phyloP scores from a whole-genome alignment of 1,140 invertebrate genomes.

The Wiebesia pumilae region DNA sequence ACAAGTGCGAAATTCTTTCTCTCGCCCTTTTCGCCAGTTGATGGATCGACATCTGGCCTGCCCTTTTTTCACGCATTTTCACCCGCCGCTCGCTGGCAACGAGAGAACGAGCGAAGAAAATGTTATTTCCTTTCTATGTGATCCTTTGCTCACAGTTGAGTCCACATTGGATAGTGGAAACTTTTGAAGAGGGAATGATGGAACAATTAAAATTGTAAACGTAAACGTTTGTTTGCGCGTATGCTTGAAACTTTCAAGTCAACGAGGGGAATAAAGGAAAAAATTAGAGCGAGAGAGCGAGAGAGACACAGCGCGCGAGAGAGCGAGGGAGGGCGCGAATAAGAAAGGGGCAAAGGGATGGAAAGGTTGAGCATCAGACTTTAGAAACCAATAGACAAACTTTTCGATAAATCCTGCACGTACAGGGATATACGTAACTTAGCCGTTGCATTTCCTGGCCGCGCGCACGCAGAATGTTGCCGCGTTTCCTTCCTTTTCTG shows the following conservation, averaged over 20 bases:
- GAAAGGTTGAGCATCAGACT: background rate
- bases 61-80: slow-evolving; percentile 24
- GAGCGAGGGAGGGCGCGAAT: background rate
- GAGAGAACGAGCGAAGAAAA: background rate
- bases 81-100: background rate
- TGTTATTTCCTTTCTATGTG: background rate
- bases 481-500: background rate
- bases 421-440: background rate
- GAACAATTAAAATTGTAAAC: slow-evolving; percentile 53
- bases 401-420: slow-evolving; percentile 48
- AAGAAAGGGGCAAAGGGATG: background rate
- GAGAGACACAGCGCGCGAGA: background rate
- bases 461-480: slow-evolving; percentile 7
- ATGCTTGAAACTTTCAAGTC: slow-evolving; percentile 31
- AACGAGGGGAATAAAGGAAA: too few species aligned
- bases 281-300: background rate
- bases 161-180: background rate
- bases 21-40: slow-evolving; percentile 18
- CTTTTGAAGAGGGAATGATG: slow-evolving; percentile 46
- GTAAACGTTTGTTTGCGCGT: slow-evolving; percentile 25
- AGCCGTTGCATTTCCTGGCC: slow-evolving; percentile 28
- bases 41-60: slow-evolving; percentile 32
- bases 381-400: slow-evolving; percentile 34
- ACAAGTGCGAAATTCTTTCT: slow-evolving; percentile 39
- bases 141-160: background rate